Evolutionary conservation across 1,140 invertebrate genomes (phyloP), one percentile per base, ranked within the genome.

Genomic region (Hormaphis cornu): DNA sequence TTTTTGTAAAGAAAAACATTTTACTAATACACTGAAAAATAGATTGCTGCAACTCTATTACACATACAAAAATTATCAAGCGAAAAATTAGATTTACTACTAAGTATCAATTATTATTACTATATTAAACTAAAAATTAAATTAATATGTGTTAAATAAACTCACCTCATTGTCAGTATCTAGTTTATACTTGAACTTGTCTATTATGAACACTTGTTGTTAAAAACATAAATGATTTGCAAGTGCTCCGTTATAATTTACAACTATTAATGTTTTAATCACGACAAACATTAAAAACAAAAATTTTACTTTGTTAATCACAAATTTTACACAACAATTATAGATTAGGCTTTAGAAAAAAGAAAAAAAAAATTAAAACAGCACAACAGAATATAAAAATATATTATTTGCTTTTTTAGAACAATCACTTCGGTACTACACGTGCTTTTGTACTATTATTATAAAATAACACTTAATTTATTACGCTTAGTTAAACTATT

Each of bases 281-380:
- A 58, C 54, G 40, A 58, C 35, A 58, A 58, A 58, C 20, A 30
- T 58, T 30, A 53, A 53, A 58, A 37, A 58, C n/a, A 33, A 54
- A 54, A 54, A 20, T 8, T 30, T 30, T 53, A 53, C 26, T 1
- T 18, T 22, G 52, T 54, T 40, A 58, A 58, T 37, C 35, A 7
- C 14, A 24, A 40, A 24, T 58, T 33, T 58, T 37, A 16, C 54
- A 58, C 54, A 40, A 56, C 8, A 22, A 1, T 4, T 18, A 37
- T 37, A 14, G 30, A 37, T 37, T 37, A 56, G 24, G 4, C 20
- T 35, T 33, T 20, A 33, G 33, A 30, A 18, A 30, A 53, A 40
- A 26, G 24, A 12, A 58, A 58, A 9, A 58, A 58, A 20, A 40
- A 37, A 56, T n/a, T n/a, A n/a, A n/a, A n/a, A n/a, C n/a, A n/a